Evolutionary conservation across 1,140 invertebrate genomes (phyloP), one percentile per base, ranked within the genome.

Genomic region (Luehdorfia chinensis): DNA sequence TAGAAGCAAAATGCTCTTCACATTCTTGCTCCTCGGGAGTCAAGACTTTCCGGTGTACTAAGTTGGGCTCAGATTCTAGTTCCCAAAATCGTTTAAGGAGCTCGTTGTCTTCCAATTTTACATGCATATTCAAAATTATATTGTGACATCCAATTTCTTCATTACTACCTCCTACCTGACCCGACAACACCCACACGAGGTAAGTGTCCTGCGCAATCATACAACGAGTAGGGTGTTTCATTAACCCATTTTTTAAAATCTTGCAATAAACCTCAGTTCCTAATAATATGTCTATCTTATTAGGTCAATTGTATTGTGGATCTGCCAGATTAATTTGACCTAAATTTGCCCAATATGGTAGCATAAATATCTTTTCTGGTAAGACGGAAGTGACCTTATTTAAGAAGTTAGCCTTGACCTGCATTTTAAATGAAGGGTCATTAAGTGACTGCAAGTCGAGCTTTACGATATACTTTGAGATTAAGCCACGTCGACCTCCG

Each of bases 261-360:
- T 37, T 34, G 4, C 45, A 9, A 41, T 58, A 58, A 6, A 58
- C 39, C 1, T 58, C 50, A 0, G 55, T 49, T 28, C 55, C 55
- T 23, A 58, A 34, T 31, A 57, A 51, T 9, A 57, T 31, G n/a
- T 57, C 44, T 15, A 52, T 58, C 44, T 48, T 52, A 21, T 36
- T 51, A 9, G 47, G 48, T 7, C 9, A 13, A 21, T 36, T 7
- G 12, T 14, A 51, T 9, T 41, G 11, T 6, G 54, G 54, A 18
- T 59, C 52, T 9, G 51, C 51, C 14, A 59, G 45, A 6, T 44
- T 8, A 8, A 33, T 6, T 21, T 33, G 11, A 15, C 8, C n/a
- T 9, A 55, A 32, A 9, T 25, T 21, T 2, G 15, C 6, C 32
- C 46, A 46, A 6, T 47, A 16, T n/a, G 46, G 15, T 12, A 28